Percentiles rank a stretch among this genome's conserved stretches.
Conservation (phyloP, 1,140 invertebrate species). For the Batillaria attramentaria region DNA sequence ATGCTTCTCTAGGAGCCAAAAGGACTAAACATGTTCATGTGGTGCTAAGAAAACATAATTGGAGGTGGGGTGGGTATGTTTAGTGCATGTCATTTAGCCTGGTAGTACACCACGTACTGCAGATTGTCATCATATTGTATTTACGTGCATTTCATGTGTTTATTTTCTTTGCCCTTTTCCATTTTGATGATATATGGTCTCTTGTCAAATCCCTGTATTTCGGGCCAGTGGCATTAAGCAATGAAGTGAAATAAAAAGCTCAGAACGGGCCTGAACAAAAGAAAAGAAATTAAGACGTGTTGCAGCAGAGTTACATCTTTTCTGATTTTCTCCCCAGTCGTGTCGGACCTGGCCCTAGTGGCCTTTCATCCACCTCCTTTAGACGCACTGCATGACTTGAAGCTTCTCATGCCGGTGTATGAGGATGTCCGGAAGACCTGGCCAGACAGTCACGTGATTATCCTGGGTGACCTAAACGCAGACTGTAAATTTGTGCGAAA, state of each 20-base stretch:
- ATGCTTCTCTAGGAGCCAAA: too few relatives aligned
- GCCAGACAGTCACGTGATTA: conserved; percentile 43
- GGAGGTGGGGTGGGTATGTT: too few relatives aligned
- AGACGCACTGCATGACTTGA: conserved; percentile 42
- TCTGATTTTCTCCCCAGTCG: conserved; percentile 32
- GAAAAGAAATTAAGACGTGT: too few relatives aligned
- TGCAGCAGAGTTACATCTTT: too few relatives aligned
- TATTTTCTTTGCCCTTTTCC: neutral
- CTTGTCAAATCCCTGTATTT: neutral
- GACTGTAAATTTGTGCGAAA: conserved; percentile 66
- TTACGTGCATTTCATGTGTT: too few relatives aligned
- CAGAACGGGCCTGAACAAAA: too few relatives aligned
- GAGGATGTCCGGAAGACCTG: conserved; percentile 26
- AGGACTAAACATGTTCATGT: too few relatives aligned
- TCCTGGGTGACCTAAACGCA: conserved; percentile 71
- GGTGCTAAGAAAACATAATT: too few relatives aligned
- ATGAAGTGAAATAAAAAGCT: neutral
- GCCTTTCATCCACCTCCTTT: conserved; percentile 44
- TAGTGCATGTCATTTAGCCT: too few relatives aligned
- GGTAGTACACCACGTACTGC: too few relatives aligned
- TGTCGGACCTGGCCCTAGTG: conserved; percentile 39
- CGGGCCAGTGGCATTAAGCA: neutral
- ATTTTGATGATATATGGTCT: neutral
- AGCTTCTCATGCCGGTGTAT: conserved; percentile 34
- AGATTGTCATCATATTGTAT: too few relatives aligned